Base-by-base conservation (phyloP, 2,888 invertebrate genomes). In the Ormyrus nitidulus region DNA sequence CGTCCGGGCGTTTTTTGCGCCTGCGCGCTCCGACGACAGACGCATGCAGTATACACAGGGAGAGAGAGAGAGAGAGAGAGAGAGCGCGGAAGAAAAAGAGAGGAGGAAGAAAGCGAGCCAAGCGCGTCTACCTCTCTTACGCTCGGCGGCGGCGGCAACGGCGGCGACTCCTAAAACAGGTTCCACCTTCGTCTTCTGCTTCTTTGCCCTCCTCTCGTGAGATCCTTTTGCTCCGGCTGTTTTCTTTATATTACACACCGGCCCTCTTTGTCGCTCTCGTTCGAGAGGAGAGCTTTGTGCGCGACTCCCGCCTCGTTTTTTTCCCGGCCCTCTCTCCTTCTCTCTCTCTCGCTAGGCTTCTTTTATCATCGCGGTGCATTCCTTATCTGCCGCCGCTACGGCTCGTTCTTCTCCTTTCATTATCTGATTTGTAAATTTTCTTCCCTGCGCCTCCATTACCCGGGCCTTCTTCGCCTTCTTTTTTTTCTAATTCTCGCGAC, bases 111-210 rank as follows among this genome's bases (percentile, higher is more conserved):
- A 46, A 70, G 34, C 11, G 19, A 71, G 59, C 46, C 46, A 34
- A 53, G 7, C n/a, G 13, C 13, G 56, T 73, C 85, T 86, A 85
- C 87, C 85, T 80, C 86, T 87, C 85, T 87, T 87, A 86, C 87
- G 87, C 87, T 86, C 85, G 62, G 54, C 49, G 66, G 62, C 68
- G 34, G 54, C 49, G 66, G 62, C 68, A n/a, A 48, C 72, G 19
- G 19, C 49, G 66, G 62, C 68, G 34, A 54, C 73, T 59, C 62
- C 65, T 64, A 77, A 80, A 80, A 80, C 80, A 80, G 75, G 58
- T 77, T 81, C 80, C 80, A 49, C 61, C 72, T 66, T 78, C 19
- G 44, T 46, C 51, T 58, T 48, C 59, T 61, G 10, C 66, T 49
- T 78, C 58, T 53, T 65, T 64, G n/a, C 49, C 64, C 65, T 48